phyloP scores from a whole-genome alignment of 2,797 vertebrate species.

The Phrynocephalus forsythii region DNA sequence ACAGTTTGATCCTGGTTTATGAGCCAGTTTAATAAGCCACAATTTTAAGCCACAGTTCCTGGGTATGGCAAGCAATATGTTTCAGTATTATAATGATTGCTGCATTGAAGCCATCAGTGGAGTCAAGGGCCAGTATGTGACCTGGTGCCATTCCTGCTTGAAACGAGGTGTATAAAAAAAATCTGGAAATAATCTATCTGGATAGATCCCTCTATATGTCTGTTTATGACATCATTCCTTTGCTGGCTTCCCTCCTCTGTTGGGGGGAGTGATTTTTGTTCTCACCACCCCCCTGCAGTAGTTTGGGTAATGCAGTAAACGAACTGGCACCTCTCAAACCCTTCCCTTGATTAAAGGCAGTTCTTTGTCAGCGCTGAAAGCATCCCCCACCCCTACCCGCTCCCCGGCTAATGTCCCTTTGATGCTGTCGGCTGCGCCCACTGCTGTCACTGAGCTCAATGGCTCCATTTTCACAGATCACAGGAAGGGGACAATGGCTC shows the following conservation, averaged over 20 bases:
- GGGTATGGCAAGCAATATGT: background rate
- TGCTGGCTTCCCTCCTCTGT: background rate
- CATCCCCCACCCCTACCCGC: background rate
- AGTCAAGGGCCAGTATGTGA: background rate
- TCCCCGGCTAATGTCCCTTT: constrained; percentile 71
- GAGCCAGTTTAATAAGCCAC: background rate
- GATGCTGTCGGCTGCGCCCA: constrained; percentile 73
- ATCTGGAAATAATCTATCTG: background rate
- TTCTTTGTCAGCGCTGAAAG: constrained; percentile 72
- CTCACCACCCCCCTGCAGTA: background rate
- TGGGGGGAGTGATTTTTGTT: background rate
- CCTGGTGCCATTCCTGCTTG: background rate
- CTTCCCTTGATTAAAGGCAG: constrained; percentile 76
- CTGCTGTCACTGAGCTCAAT: constrained; percentile 74
- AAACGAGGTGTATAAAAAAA: background rate
- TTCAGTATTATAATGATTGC: background rate
- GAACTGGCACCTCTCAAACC: constrained; percentile 74
- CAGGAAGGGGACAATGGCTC: constrained; percentile 72
- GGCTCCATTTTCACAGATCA: constrained; percentile 79
- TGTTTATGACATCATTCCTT: background rate
- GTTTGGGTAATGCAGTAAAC: constrained; percentile 69
- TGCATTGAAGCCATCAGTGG: background rate
- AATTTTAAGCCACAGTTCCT: background rate
- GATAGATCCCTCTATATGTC: background rate
- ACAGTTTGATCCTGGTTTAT: background rate